phyloP scores from a whole-genome alignment of 1,140 invertebrate species.

The Agrypnia vestita region DNA sequence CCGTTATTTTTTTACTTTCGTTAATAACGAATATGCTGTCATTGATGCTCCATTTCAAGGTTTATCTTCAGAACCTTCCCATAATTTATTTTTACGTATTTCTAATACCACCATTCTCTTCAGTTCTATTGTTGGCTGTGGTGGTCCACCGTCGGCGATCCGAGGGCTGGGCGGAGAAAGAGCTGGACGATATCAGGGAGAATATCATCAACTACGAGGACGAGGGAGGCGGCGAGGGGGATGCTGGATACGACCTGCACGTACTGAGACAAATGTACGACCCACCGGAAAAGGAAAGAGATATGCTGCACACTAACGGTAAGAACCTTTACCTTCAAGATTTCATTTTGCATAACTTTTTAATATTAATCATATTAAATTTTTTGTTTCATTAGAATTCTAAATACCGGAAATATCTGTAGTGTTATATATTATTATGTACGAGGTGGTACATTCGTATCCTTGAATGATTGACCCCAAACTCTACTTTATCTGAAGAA shows the following conservation, averaged over 20 bases:
- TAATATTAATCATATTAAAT: no score
- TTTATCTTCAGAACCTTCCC: no score
- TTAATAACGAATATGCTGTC: no score
- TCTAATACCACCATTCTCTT: not conserved
- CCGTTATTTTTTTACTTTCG: no score
- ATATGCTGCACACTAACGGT: conserved; percentile 68
- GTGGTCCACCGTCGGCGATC: conserved; percentile 88
- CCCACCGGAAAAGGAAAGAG: conserved; percentile 71
- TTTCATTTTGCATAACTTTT: no score
- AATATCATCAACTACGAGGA: conserved; percentile 98
- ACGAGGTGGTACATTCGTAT: no score
- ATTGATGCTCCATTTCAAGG: no score
- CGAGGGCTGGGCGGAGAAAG: conserved; percentile 90
- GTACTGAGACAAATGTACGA: conserved; percentile 85
- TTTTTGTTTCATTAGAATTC: no score
- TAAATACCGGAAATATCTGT: no score
- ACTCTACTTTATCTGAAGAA: no score
- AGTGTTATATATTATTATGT: no score
- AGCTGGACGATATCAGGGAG: conserved; percentile 95
- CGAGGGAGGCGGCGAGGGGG: conserved; percentile 96
- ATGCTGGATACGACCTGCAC: conserved; percentile 94
- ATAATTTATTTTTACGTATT: not conserved
- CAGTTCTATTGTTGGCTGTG: conserved; percentile 89
- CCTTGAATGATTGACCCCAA: no score
- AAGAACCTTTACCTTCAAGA: conserved; percentile 47